phyloP scores from a whole-genome alignment of 2,113 vertebrate species.

The Solea solea region DNA sequence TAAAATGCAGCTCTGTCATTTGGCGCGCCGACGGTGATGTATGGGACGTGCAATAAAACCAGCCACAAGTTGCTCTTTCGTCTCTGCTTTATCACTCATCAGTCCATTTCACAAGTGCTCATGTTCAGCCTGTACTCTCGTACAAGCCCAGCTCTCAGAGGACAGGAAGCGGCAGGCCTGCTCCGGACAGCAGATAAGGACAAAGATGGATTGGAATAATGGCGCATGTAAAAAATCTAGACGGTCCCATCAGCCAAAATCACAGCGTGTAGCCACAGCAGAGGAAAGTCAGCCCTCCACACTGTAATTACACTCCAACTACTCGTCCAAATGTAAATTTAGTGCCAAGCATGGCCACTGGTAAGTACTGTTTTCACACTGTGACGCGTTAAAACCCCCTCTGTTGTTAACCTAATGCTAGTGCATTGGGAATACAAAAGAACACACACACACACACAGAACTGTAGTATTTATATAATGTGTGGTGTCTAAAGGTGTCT shows the following conservation, averaged over 20 bases:
- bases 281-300: constrained; percentile 17
- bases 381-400: not conserved
- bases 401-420: too few relatives aligned
- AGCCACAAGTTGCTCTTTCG: constrained; percentile 17
- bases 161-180: constrained; percentile 45
- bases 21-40: constrained; percentile 14
- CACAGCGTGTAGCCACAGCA: constrained; percentile 44
- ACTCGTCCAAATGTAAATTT: constrained; percentile 41
- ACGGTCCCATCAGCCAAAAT: constrained; percentile 57
- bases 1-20: not conserved
- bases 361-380: not conserved
- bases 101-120: constrained; percentile 23
- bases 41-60: constrained; percentile 22
- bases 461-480: too few relatives aligned
- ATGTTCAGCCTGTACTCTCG: constrained; percentile 1
- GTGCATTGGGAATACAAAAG: too few relatives aligned
- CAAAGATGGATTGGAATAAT: constrained; percentile 65
- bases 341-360: not conserved
- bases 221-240: constrained; percentile 40
- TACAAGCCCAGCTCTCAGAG: not conserved
- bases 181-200: constrained; percentile 54
- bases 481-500: too few relatives aligned
- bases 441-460: too few relatives aligned
- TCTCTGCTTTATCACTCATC: constrained; percentile 36
- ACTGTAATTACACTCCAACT: constrained; percentile 58